phyloP scores from a whole-genome alignment of 1,140 invertebrate species.

The Calephelis virginiensis region DNA sequence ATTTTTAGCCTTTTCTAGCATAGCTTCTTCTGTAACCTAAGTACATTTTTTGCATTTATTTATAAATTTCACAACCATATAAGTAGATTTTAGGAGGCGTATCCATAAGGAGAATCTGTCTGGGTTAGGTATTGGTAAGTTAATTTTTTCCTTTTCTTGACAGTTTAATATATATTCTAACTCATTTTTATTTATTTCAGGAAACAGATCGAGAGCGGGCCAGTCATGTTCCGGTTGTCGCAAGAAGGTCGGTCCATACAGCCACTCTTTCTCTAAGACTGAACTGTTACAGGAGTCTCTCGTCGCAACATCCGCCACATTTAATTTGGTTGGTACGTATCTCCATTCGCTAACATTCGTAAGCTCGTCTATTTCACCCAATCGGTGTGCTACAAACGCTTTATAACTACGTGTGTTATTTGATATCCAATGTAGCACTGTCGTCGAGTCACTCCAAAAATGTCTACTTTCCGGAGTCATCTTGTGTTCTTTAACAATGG shows the following conservation, averaged over 20 bases:
- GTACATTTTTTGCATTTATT: constrained; percentile 17
- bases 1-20: constrained; percentile 12
- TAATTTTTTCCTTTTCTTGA: background rate
- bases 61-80: constrained; percentile 17
- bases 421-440: constrained; percentile 10
- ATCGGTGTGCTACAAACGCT: constrained; percentile 28
- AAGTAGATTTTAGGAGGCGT: constrained; percentile 3
- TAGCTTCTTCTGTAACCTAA: background rate
- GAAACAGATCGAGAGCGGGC: background rate
- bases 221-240: background rate
- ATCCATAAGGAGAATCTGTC: constrained; percentile 5
- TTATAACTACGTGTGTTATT: constrained; percentile 25
- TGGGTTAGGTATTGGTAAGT: background rate
- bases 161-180: background rate
- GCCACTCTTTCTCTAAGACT: constrained; percentile 18
- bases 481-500: constrained; percentile 35
- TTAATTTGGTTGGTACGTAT: constrained; percentile 36
- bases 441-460: constrained; percentile 24
- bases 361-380: constrained; percentile 37
- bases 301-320: constrained; percentile 47
- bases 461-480: constrained; percentile 20
- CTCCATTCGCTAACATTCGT: constrained; percentile 37
- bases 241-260: constrained; percentile 21
- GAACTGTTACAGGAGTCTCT: constrained; percentile 20
- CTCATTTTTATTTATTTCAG: background rate